A percentile compares a stretch with the other conserved stretches of the same genome.
These are phyloP conservation scores for Camponotus floridanus DNA, from an alignment of 1,140 invertebrate genomes.

Conservation along the genomic window DNA sequence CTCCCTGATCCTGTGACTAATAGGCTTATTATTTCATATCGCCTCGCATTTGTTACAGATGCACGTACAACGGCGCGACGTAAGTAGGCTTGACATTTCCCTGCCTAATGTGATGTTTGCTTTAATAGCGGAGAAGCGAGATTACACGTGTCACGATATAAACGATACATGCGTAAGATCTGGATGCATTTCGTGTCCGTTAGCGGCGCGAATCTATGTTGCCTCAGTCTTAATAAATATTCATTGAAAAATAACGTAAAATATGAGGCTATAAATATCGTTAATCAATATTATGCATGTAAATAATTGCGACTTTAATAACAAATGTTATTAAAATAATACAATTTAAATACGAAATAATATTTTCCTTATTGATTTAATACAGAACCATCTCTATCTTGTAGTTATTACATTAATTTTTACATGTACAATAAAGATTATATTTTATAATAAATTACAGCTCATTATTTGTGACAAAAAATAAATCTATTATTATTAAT, in stretches of 20 bases:
- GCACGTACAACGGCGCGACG: conserved; percentile 52
- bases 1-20: conserved; percentile 80
- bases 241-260: neutral
- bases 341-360: neutral
- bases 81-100: conserved; percentile 69
- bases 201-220: neutral
- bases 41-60: conserved; percentile 81
- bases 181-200: conserved; percentile 6
- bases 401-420: neutral
- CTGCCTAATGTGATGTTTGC: conserved; percentile 79
- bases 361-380: neutral
- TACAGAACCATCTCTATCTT: neutral
- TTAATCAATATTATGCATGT: neutral
- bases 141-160: conserved; percentile 71
- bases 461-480: neutral
- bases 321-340: neutral
- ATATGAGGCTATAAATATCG: neutral
- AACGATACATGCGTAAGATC: conserved; percentile 44
- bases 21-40: conserved; percentile 86
- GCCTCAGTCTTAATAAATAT: neutral
- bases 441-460: neutral
- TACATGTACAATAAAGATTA: no score
- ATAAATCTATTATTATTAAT: no score
- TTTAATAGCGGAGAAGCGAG: conserved; percentile 78
- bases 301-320: neutral